Evolutionary conservation across 1,140 invertebrate genomes (phyloP).

Genomic region (Dreissena polymorpha): DNA sequence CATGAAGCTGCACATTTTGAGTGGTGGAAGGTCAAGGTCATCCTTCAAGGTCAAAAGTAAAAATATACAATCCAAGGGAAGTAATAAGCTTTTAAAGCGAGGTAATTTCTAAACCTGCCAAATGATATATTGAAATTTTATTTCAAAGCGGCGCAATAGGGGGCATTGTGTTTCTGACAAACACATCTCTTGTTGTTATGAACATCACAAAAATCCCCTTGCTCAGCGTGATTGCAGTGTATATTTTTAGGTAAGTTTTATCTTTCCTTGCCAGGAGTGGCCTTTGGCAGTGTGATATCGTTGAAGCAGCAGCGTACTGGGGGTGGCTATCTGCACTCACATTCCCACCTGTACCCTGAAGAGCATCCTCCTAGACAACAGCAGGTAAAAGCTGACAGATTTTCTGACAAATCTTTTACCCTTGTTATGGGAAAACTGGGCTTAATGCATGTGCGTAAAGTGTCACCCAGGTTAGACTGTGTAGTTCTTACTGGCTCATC

Average conservation of each 20-base stretch:
- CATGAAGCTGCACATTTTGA: too few species aligned
- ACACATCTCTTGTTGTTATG: too few species aligned
- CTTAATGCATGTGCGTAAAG: neutral
- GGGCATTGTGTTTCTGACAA: too few species aligned
- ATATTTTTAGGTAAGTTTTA: neutral
- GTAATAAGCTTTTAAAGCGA: too few species aligned
- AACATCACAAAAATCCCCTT: too few species aligned
- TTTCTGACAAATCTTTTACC: neutral
- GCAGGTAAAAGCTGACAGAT: slow-evolving; percentile 83
- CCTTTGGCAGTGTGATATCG: slow-evolving; percentile 93
- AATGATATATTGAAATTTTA: too few species aligned
- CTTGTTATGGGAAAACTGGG: neutral
- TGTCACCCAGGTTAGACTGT: neutral
- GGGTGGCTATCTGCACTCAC: slow-evolving; percentile 97
- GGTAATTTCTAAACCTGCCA: too few species aligned
- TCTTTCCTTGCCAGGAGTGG: slow-evolving; percentile 83
- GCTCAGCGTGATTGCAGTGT: too few species aligned
- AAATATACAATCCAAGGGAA: too few species aligned
- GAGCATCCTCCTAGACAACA: slow-evolving; percentile 94
- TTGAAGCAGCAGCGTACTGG: slow-evolving; percentile 97
- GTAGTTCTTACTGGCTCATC: neutral
- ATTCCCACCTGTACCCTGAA: slow-evolving; percentile 97
- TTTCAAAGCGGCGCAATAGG: too few species aligned
- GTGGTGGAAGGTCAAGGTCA: too few species aligned
- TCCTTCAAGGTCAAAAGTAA: too few species aligned